These are phyloP conservation scores for Silurus meridionalis DNA, from an alignment of 2,113 vertebrate genomes.

Conservation along the genomic window DNA sequence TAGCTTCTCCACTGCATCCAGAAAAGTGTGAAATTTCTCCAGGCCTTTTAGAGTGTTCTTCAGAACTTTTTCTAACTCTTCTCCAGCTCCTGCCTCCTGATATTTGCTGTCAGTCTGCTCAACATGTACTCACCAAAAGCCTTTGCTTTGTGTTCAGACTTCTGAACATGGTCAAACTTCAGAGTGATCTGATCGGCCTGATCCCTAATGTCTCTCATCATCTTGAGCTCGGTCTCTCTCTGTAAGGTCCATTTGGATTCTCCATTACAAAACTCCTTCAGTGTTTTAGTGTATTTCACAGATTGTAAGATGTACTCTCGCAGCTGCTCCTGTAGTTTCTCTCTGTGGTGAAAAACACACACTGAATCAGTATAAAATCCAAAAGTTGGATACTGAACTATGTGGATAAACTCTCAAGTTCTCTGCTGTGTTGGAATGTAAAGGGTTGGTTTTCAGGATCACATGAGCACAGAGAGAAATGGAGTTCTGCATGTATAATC, in stretches of 20 bases:
- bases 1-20: slow-evolving; percentile 72
- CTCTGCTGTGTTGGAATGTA: not conserved
- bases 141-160: not conserved
- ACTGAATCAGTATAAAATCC: not conserved
- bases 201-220: slow-evolving; percentile 50
- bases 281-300: slow-evolving; percentile 34
- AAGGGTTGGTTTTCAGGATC: not conserved
- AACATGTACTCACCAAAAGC: slow-evolving; percentile 15
- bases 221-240: slow-evolving; percentile 53
- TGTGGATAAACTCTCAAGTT: not conserved
- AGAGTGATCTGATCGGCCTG: slow-evolving; percentile 45
- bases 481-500: no score
- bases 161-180: slow-evolving; percentile 13
- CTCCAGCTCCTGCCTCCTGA: slow-evolving; percentile 55
- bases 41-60: slow-evolving; percentile 60
- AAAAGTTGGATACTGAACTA: not conserved
- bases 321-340: slow-evolving; percentile 33
- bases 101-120: slow-evolving; percentile 19
- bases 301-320: slow-evolving; percentile 42
- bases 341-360: slow-evolving; percentile 2
- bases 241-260: slow-evolving; percentile 48
- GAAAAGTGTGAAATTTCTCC: slow-evolving; percentile 60
- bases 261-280: slow-evolving; percentile 40
- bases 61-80: slow-evolving; percentile 59
- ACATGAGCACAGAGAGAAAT: not conserved